phyloP scores from a whole-genome alignment of 2,113 vertebrate species.

The Hypanus sabinus region DNA sequence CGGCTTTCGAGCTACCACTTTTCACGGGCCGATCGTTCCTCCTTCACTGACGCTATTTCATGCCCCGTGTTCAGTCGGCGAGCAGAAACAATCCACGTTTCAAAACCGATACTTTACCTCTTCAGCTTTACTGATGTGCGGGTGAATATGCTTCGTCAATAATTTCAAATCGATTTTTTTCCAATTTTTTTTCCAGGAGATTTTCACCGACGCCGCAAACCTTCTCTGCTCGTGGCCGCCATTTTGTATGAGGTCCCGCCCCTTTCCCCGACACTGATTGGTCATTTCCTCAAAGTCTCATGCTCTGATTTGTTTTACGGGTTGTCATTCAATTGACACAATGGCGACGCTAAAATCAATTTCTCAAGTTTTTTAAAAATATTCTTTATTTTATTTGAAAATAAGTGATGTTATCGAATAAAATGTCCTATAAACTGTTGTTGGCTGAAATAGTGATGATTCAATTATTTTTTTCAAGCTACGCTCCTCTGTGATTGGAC shows the following conservation, averaged over 20 bases:
- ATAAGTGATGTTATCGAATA: not conserved
- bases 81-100: not conserved
- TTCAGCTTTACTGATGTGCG: not conserved
- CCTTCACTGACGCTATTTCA: not conserved
- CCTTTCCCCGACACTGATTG: not conserved
- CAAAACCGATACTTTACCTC: not conserved
- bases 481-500: not conserved
- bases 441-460: not conserved
- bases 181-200: not conserved
- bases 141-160: not conserved
- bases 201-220: not conserved
- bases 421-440: too few species aligned
- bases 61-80: not conserved
- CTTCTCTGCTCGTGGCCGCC: not conserved
- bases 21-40: not conserved
- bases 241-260: conserved; percentile 19
- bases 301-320: not conserved
- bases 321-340: not conserved
- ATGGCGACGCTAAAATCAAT: not conserved
- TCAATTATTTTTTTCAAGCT: not conserved
- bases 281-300: not conserved
- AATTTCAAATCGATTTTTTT: not conserved
- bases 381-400: not conserved
- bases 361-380: not conserved
- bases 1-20: not conserved